phyloP scores from a whole-genome alignment of 1,140 invertebrate species.

The Tribolium castaneum region DNA sequence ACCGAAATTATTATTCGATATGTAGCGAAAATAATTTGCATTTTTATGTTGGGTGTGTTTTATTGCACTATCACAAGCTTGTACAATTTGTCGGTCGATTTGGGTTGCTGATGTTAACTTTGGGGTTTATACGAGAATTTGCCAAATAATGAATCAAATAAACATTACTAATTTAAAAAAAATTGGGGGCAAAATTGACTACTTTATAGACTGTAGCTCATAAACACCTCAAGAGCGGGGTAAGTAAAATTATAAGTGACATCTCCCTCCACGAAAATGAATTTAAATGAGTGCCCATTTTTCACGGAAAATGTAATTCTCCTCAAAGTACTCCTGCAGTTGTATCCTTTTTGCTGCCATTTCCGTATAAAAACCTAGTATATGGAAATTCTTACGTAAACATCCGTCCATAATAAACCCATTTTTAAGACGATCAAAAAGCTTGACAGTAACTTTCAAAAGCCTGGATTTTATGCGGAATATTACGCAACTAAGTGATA shows the following conservation, averaged over 20 bases:
- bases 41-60: slow-evolving; percentile 14
- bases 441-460: neutral
- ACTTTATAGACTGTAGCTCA: too few species aligned
- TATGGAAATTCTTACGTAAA: neutral
- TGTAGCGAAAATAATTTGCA: slow-evolving; percentile 27
- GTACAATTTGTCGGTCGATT: slow-evolving; percentile 15
- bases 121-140: neutral
- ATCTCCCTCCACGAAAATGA: neutral
- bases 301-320: neutral
- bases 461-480: slow-evolving; percentile 16
- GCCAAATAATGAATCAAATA: too few species aligned
- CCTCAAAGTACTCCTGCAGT: neutral
- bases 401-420: slow-evolving; percentile 1
- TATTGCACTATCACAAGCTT: neutral
- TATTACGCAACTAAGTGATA: slow-evolving; percentile 7
- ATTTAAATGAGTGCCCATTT: slow-evolving; percentile 1
- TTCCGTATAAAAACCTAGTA: neutral
- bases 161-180: too few species aligned
- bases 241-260: neutral
- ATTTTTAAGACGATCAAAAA: slow-evolving; percentile 15
- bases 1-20: slow-evolving; percentile 21
- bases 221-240: too few species aligned
- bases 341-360: neutral
- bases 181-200: too few species aligned
- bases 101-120: neutral